Evolutionary conservation across 2,888 invertebrate genomes (phyloP).

Genomic region (Maniola hyperantus): DNA sequence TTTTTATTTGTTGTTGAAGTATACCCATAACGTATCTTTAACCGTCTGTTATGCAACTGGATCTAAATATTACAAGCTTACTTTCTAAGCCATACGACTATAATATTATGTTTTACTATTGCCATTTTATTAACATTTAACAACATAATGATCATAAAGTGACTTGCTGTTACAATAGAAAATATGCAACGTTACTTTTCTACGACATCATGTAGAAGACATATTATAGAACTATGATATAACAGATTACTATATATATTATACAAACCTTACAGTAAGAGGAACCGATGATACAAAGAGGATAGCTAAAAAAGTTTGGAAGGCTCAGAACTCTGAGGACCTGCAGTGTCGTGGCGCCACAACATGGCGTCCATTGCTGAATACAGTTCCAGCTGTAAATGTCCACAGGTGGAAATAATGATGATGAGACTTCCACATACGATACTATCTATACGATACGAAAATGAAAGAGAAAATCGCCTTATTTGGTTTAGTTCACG

Average conservation of each 20-base stretch:
- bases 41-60: background rate
- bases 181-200: background rate
- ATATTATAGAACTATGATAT: background rate
- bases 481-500: slow-evolving; percentile 63
- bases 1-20: too few relatives aligned
- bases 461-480: slow-evolving; percentile 56
- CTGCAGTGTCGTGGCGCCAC: too few relatives aligned
- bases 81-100: slow-evolving; percentile 22
- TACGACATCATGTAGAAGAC: background rate
- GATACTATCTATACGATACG: too few relatives aligned
- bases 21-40: too few relatives aligned
- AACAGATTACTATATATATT: too few relatives aligned
- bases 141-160: background rate
- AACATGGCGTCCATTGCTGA: too few relatives aligned
- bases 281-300: background rate
- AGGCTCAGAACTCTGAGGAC: too few relatives aligned
- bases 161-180: background rate
- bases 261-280: too few relatives aligned
- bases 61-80: slow-evolving; percentile 10
- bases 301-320: too few relatives aligned
- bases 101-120: slow-evolving; percentile 1
- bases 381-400: too few relatives aligned
- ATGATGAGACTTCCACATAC: too few relatives aligned
- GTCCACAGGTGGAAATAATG: too few relatives aligned
- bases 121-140: background rate